Percentiles rank a stretch among this genome's conserved stretches.
phyloP scores from a whole-genome alignment of 2,888 invertebrate species.

The Diadegma fenestrale region DNA sequence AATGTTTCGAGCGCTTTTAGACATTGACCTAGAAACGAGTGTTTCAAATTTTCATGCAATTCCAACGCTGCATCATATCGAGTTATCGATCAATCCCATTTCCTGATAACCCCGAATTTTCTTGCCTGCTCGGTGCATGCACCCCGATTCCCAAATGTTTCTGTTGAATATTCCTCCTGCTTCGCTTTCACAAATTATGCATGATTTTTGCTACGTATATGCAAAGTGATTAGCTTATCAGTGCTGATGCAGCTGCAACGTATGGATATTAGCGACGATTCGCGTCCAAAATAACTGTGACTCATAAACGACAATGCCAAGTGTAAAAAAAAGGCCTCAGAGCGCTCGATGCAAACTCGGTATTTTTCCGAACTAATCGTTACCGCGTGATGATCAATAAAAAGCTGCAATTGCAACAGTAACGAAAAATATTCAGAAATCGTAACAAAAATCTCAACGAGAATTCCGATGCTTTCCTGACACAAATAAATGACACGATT shows the following conservation, averaged over 20 bases:
- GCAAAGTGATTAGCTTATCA: neutral
- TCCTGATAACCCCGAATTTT: neutral
- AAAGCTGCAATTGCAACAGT: neutral
- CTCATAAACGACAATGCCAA: neutral
- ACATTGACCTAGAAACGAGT: neutral
- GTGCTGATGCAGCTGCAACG: constrained; percentile 7
- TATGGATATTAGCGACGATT: neutral
- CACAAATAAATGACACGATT: neutral
- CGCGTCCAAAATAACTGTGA: neutral
- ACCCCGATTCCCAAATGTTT: neutral
- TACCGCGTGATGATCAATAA: neutral
- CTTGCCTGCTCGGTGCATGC: neutral
- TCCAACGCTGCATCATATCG: neutral
- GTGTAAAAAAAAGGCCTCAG: neutral
- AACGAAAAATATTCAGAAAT: neutral
- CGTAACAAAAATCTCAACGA: neutral
- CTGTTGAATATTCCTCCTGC: neutral
- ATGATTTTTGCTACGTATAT: neutral
- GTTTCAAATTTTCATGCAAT: neutral
- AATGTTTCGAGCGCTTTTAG: neutral
- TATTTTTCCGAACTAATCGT: neutral
- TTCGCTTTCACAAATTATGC: neutral
- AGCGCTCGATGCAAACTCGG: neutral
- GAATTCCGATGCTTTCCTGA: neutral
- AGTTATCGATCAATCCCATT: neutral